Percentiles rank a stretch among this genome's conserved stretches.
Conservation (phyloP, 2,888 invertebrate species). For the Drosophila nr. perissopoda region DNA sequence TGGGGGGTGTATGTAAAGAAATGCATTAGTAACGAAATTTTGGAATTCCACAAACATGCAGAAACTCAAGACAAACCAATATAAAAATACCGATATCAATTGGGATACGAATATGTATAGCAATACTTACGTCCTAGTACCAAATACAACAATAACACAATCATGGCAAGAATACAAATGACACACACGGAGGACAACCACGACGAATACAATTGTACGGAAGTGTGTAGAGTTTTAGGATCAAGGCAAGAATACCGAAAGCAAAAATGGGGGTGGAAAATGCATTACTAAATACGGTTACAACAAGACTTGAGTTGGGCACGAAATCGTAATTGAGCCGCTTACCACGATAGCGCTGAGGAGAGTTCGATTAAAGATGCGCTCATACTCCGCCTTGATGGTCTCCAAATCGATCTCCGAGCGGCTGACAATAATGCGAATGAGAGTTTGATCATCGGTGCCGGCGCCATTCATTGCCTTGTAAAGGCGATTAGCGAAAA, state of each 20-base stretch:
- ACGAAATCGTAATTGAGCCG: slow-evolving; percentile 1
- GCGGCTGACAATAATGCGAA: slow-evolving; percentile 89
- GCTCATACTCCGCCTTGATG: slow-evolving; percentile 90
- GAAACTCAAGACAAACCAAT: slow-evolving; percentile 26
- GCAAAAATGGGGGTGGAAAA: slow-evolving; percentile 35
- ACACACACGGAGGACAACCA: slow-evolving; percentile 7
- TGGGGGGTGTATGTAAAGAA: neutral
- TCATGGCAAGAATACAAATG: neutral
- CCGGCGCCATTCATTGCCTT: slow-evolving; percentile 89
- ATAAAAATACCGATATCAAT: neutral
- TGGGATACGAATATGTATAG: neutral
- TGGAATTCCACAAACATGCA: slow-evolving; percentile 31
- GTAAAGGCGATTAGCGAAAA: slow-evolving; percentile 89
- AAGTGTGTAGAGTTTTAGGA: slow-evolving; percentile 7
- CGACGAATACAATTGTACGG: slow-evolving; percentile 6
- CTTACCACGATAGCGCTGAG: slow-evolving; percentile 88
- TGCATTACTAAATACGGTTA: slow-evolving; percentile 38
- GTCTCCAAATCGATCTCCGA: slow-evolving; percentile 89
- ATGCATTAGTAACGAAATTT: slow-evolving; percentile 19
- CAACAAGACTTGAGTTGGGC: neutral
- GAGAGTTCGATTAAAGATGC: slow-evolving; percentile 89
- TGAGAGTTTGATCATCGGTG: slow-evolving; percentile 90
- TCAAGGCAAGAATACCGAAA: slow-evolving; percentile 42
- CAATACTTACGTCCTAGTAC: slow-evolving; percentile 72
- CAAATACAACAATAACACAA: slow-evolving; percentile 48